phyloP scores from a whole-genome alignment of 2,888 invertebrate species.

The Tyria jacobaeae region DNA sequence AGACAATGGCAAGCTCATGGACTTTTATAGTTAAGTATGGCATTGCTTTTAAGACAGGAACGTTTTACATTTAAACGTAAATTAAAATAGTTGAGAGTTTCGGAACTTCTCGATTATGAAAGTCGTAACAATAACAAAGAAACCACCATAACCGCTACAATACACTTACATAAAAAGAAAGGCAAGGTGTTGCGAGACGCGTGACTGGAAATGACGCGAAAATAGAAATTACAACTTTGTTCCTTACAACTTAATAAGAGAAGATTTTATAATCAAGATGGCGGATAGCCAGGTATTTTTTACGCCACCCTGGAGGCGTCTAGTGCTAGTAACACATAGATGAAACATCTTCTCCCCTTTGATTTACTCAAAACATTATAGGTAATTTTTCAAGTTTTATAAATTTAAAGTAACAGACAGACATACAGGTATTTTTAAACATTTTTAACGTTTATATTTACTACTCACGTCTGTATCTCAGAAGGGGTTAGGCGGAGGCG shows the following conservation, averaged over 20 bases:
- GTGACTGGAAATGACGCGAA: conserved; percentile 42
- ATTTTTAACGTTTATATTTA: no score
- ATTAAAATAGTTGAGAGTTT: neutral
- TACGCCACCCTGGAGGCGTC: neutral
- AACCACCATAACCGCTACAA: conserved; percentile 7
- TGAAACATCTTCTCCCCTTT: no score
- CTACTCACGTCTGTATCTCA: no score
- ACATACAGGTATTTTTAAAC: no score
- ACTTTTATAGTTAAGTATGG: neutral
- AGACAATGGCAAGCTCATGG: neutral
- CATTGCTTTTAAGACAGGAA: no score
- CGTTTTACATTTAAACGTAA: neutral
- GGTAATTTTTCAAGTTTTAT: no score
- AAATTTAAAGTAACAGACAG: no score
- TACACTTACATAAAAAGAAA: conserved; percentile 21
- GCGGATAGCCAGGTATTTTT: conserved; percentile 9
- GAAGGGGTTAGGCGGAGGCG: no score
- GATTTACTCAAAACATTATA: no score
- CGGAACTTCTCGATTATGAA: neutral
- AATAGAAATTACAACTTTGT: conserved; percentile 34
- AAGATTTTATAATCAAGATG: conserved; percentile 22
- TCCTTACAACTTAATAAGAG: conserved; percentile 26
- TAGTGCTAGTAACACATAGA: neutral
- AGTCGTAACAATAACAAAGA: conserved; percentile 1
- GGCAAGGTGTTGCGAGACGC: conserved; percentile 19